phyloP scores from a whole-genome alignment of 2,888 invertebrate genomes.

The Dryococelus australis region DNA sequence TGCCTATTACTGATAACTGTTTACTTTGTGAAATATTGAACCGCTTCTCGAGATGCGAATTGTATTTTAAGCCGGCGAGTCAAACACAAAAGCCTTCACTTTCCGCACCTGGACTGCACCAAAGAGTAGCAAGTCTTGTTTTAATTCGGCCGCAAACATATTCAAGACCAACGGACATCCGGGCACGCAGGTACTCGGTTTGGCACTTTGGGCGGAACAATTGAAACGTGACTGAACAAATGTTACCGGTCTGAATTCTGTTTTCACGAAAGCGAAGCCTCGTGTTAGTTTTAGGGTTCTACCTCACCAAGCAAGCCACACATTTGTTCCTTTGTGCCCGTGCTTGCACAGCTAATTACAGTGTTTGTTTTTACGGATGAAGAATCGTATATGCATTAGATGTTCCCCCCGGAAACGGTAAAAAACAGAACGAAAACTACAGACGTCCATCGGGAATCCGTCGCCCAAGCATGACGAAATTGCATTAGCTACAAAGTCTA shows the following conservation, averaged over 20 bases:
- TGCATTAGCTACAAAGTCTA: neutral
- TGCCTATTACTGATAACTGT: too few relatives aligned
- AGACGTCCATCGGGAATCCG: constrained; percentile 19
- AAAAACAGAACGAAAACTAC: constrained; percentile 16
- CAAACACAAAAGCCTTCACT: too few relatives aligned
- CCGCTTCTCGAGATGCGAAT: too few relatives aligned
- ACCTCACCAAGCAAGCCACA: neutral
- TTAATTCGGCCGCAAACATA: neutral
- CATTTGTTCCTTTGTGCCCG: neutral
- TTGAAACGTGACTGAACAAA: constrained; percentile 24
- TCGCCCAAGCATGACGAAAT: constrained; percentile 21
- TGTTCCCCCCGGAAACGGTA: constrained; percentile 12
- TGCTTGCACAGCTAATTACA: constrained; percentile 22
- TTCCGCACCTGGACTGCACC: too few relatives aligned
- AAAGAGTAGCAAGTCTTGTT: too few relatives aligned
- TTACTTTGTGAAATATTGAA: too few relatives aligned
- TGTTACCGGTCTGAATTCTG: constrained; percentile 23
- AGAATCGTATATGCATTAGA: constrained; percentile 21
- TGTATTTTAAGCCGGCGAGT: too few relatives aligned
- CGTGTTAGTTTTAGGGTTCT: constrained; percentile 13
- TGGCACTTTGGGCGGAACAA: constrained; percentile 20
- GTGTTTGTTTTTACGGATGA: constrained; percentile 27
- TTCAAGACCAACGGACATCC: neutral
- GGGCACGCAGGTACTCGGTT: neutral
- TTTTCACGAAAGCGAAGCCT: neutral